phyloP scores from a whole-genome alignment of 2,888 invertebrate species.

The Epinotia bilunana region DNA sequence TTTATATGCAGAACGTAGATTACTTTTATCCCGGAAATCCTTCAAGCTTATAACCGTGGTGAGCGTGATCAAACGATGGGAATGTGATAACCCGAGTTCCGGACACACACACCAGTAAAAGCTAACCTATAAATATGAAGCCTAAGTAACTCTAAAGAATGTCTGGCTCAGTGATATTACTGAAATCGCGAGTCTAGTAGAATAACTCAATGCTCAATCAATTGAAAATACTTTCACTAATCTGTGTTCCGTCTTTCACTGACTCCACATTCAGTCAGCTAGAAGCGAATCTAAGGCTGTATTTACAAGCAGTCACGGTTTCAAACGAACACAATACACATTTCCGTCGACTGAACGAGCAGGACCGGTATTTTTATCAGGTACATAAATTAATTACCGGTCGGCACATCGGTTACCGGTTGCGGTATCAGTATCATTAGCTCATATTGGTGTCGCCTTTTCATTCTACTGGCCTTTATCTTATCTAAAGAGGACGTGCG shows the following conservation, averaged over 20 bases:
- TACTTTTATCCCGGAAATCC: no score
- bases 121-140: no score
- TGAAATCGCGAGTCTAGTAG: no score
- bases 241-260: neutral
- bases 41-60: no score
- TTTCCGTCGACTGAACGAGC: slow-evolving; percentile 18
- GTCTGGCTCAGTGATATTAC: no score
- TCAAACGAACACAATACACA: neutral
- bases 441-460: slow-evolving; percentile 77
- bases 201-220: neutral
- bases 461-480: slow-evolving; percentile 80
- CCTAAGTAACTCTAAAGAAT: no score
- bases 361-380: slow-evolving; percentile 68
- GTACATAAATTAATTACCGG: slow-evolving; percentile 78
- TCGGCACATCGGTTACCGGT: slow-evolving; percentile 53
- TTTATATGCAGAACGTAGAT: no score
- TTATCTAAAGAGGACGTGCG: slow-evolving; percentile 85
- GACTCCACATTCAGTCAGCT: neutral
- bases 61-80: no score
- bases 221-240: neutral
- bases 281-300: neutral
- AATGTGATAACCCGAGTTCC: no score
- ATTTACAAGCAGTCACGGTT: neutral
- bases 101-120: no score
- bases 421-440: slow-evolving; percentile 74